phyloP scores from a whole-genome alignment of 2,113 vertebrate genomes.

The Gymnobelideus leadbeateri region DNA sequence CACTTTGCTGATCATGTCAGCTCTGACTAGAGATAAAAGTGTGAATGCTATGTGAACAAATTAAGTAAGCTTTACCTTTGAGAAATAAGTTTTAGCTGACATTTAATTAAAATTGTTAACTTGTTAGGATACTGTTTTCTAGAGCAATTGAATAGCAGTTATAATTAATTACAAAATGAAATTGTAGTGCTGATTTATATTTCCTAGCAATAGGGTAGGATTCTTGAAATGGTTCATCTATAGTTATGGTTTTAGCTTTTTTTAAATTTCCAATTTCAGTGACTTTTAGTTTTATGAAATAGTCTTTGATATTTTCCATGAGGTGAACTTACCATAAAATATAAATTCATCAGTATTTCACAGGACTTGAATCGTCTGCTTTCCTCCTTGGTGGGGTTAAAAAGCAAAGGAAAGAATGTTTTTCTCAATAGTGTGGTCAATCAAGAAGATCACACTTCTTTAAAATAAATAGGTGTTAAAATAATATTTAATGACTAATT shows the following conservation, averaged over 20 bases:
- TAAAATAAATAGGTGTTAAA: neutral
- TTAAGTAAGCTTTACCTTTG: neutral
- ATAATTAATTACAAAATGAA: conserved; percentile 21
- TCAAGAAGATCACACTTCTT: neutral
- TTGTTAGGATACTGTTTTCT: neutral
- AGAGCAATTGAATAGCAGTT: neutral
- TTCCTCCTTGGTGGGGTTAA: neutral
- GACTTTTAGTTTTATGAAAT: neutral
- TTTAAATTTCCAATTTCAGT: neutral
- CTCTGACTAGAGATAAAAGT: neutral
- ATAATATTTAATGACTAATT: neutral
- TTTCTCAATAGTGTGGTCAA: neutral
- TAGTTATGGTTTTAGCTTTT: neutral
- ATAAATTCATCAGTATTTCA: neutral
- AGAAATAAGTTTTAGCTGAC: neutral
- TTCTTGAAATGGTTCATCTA: neutral
- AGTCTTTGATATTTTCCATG: neutral
- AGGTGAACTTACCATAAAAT: neutral
- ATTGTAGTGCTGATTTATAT: neutral
- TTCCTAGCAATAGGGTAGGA: neutral
- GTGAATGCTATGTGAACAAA: neutral
- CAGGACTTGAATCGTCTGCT: neutral
- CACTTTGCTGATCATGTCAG: neutral
- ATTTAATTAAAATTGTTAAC: neutral
- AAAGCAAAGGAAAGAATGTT: neutral